phyloP scores from a whole-genome alignment of 1,140 invertebrate species.

The Arctopsyche grandis region DNA sequence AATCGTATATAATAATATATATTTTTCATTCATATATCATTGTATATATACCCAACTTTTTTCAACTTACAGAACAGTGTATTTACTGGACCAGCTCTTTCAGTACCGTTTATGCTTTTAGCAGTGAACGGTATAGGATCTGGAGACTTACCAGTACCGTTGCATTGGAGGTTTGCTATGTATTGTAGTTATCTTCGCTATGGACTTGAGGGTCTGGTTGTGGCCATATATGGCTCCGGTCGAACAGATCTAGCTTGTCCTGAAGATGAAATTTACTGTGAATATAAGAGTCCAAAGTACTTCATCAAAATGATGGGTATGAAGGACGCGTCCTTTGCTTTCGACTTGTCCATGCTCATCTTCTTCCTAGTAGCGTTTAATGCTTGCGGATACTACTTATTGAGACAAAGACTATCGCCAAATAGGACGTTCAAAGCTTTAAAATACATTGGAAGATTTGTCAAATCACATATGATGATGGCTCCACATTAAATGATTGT shows the following conservation, averaged over 20 bases:
- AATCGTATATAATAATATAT: not conserved
- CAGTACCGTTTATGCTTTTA: constrained; percentile 80
- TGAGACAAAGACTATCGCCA: constrained; percentile 73
- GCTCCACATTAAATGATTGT: constrained; percentile 48
- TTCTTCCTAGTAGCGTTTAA: constrained; percentile 70
- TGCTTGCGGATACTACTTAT: constrained; percentile 70
- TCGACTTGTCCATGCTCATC: constrained; percentile 68
- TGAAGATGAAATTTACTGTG: constrained; percentile 72
- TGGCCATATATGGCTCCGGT: constrained; percentile 80
- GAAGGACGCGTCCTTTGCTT: constrained; percentile 71
- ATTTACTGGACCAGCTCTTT: constrained; percentile 78
- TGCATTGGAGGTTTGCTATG: constrained; percentile 77
- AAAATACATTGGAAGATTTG: constrained; percentile 68
- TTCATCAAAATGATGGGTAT: constrained; percentile 72
- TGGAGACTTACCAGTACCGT: constrained; percentile 71
- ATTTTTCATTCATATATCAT: not conserved
- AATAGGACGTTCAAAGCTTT: constrained; percentile 74
- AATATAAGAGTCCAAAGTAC: constrained; percentile 72
- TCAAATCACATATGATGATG: constrained; percentile 70
- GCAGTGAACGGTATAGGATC: constrained; percentile 80
- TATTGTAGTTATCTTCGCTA: constrained; percentile 85
- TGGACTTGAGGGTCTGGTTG: constrained; percentile 79
- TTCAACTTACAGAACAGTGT: constrained; percentile 76
- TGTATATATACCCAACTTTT: not conserved
- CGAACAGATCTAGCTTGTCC: constrained; percentile 76